A percentile compares a stretch with the other conserved stretches of the same genome.
These are phyloP conservation scores for Pogoniulus pusillus DNA, from an alignment of 2,797 vertebrate genomes.

Conservation along the genomic window DNA sequence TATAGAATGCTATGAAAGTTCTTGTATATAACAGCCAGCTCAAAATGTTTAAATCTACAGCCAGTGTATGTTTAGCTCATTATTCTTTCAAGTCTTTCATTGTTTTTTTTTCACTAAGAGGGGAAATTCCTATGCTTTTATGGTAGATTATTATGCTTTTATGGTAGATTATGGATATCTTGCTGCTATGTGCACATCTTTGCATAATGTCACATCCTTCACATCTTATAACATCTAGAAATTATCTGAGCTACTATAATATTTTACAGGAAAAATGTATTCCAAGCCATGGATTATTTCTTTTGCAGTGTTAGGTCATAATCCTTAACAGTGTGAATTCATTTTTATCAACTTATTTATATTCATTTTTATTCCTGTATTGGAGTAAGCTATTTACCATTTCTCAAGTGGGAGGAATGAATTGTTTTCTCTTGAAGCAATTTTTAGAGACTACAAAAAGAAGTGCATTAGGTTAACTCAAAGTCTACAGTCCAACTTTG, in stretches of 20 bases:
- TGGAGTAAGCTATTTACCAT: neutral
- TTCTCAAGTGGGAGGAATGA: neutral
- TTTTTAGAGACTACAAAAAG: neutral
- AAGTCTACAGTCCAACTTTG: neutral
- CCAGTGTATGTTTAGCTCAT: neutral
- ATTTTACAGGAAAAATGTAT: neutral
- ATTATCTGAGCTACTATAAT: neutral
- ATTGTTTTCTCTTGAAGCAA: neutral
- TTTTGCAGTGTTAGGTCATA: neutral
- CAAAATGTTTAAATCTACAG: neutral
- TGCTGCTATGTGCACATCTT: neutral
- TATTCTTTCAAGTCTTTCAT: neutral
- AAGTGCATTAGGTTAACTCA: neutral
- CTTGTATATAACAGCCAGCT: neutral
- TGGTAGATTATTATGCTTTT: neutral
- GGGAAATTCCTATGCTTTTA: neutral
- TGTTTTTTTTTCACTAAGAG: neutral
- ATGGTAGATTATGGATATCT: neutral
- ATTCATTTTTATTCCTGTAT: conserved; percentile 13
- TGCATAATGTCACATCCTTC: neutral
- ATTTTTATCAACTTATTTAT: conserved; percentile 2
- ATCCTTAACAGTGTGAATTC: neutral
- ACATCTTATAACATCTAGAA: neutral
- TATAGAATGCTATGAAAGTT: neutral
- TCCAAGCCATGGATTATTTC: neutral